A percentile compares a stretch with the other conserved stretches of the same genome.
phyloP scores from a whole-genome alignment of 1,140 invertebrate species.

The Drosophila micromelanica region DNA sequence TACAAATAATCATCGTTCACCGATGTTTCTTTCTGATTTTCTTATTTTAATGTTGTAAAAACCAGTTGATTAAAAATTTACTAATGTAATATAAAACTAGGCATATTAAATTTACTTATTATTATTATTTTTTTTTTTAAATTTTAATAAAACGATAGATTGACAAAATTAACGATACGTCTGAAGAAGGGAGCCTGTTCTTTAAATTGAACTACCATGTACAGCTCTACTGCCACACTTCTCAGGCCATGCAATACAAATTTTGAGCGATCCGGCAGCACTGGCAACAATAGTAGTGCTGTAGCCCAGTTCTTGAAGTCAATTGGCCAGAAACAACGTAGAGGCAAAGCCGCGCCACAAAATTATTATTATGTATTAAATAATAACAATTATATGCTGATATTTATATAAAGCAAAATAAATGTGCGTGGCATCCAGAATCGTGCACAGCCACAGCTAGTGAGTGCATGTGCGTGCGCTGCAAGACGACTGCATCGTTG shows the following conservation, averaged over 20 bases:
- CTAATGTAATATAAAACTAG: no score
- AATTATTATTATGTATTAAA: conserved; percentile 49
- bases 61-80: no score
- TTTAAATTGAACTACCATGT: no score
- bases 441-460: conserved; percentile 1
- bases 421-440: conserved; percentile 16
- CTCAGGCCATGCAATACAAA: background rate
- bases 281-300: background rate
- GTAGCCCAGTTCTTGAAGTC: conserved; percentile 37
- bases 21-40: no score
- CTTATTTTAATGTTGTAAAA: no score
- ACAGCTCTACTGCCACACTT: no score
- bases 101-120: no score
- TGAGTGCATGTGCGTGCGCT: conserved; percentile 24
- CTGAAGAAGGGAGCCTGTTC: no score
- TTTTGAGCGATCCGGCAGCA: conserved; percentile 12
- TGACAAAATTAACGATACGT: no score
- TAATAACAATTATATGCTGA: conserved; percentile 19
- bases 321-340: conserved; percentile 29
- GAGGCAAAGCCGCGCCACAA: conserved; percentile 38
- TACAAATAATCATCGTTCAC: no score
- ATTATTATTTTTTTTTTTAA: no score
- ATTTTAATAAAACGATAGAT: no score
- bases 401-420: conserved; percentile 39
- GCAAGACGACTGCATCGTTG: conserved; percentile 22